Evolutionary conservation across 2,888 invertebrate genomes (phyloP).

Genomic region (Elysia crispata): DNA sequence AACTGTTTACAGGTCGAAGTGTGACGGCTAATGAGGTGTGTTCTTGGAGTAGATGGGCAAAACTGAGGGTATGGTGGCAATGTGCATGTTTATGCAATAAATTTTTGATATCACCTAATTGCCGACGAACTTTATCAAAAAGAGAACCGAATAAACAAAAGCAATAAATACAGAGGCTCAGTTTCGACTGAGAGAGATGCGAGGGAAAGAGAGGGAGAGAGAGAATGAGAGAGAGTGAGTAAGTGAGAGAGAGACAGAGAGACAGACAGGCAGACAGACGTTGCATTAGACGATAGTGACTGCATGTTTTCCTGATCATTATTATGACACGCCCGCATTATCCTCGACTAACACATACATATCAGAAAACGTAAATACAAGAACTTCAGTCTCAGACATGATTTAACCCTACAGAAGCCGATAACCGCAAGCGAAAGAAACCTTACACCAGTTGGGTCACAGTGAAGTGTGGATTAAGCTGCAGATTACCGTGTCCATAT

Average conservation of each 20-base stretch:
- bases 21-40: background rate
- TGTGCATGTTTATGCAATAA: background rate
- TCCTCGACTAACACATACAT: background rate
- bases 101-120: no score
- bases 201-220: constrained; percentile 25
- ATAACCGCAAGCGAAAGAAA: no score
- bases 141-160: no score
- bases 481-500: no score
- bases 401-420: no score
- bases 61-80: background rate
- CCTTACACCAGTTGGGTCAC: no score
- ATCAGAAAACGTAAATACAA: no score
- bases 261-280: background rate
- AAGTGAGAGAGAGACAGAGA: background rate
- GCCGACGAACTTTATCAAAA: no score
- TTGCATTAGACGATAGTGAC: background rate
- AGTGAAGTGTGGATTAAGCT: no score
- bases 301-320: background rate
- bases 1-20: background rate
- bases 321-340: background rate
- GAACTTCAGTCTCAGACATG: no score
- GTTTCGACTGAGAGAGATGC: background rate
- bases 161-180: background rate
- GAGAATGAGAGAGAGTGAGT: constrained; percentile 17
- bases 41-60: background rate